phyloP scores from a whole-genome alignment of 2,797 vertebrate genomes.

The Clarias pachynema region DNA sequence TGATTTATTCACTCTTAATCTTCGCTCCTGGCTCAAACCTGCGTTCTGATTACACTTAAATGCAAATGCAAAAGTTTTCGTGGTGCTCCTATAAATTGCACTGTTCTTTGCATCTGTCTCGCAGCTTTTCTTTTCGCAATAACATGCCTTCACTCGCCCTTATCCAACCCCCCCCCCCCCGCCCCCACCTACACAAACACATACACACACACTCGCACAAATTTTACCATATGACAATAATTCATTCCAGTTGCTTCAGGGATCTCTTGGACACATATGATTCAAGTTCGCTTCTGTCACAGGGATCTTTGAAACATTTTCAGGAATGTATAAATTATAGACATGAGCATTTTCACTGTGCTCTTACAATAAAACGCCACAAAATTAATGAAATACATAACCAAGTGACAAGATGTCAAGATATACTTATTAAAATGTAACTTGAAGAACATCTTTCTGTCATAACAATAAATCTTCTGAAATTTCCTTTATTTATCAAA shows the following conservation, averaged over 20 bases:
- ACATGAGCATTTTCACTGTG: neutral
- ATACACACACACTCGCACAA: neutral
- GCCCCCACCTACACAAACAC: neutral
- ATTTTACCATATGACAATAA: neutral
- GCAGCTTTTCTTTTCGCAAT: neutral
- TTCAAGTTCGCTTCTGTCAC: neutral
- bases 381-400: neutral
- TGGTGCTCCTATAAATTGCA: neutral
- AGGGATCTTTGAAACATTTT: neutral
- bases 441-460: neutral
- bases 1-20: neutral
- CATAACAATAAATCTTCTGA: neutral
- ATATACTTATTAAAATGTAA: slow-evolving; percentile 5
- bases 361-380: neutral
- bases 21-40: neutral
- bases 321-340: neutral
- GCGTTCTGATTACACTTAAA: neutral
- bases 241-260: slow-evolving; percentile 1
- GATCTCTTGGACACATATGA: neutral
- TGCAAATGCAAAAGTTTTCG: neutral
- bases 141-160: neutral
- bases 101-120: neutral
- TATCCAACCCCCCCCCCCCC: neutral
- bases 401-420: too few relatives aligned
- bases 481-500: neutral